Percentiles rank a stretch among this genome's conserved stretches.
phyloP scores from a whole-genome alignment of 2,797 vertebrate genomes.

The Serranus cabrilla region DNA sequence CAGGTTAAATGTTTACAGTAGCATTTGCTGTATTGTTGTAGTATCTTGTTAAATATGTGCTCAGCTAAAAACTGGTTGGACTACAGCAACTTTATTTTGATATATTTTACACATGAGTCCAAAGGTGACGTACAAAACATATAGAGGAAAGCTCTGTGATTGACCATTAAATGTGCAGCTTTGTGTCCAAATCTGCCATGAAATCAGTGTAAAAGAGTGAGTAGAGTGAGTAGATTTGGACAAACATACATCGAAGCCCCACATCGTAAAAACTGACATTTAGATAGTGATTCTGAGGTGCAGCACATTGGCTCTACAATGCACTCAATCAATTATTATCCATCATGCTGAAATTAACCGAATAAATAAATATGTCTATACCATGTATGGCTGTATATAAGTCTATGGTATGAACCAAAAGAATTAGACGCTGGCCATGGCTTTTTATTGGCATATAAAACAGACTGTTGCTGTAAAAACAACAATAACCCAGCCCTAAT shows the following conservation, averaged over 20 bases:
- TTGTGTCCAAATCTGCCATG: background rate
- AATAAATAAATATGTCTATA: constrained; percentile 2
- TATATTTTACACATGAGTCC: background rate
- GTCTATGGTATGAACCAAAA: background rate
- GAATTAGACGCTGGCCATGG: constrained; percentile 2
- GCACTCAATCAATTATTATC: background rate
- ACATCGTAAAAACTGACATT: background rate
- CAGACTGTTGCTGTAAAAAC: constrained; percentile 44
- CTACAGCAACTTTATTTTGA: background rate
- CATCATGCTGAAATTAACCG: background rate
- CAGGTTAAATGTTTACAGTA: background rate
- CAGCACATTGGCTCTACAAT: background rate
- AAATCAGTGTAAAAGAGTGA: background rate
- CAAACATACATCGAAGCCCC: background rate
- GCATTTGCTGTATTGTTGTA: background rate
- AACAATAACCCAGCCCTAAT: constrained; percentile 38
- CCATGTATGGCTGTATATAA: background rate
- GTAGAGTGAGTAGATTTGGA: background rate
- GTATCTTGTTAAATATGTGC: background rate
- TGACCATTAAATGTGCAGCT: background rate
- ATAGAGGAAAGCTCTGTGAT: background rate
- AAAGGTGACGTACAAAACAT: background rate
- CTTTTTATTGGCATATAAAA: constrained; percentile 28
- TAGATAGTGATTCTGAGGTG: background rate
- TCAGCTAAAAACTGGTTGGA: background rate